Evolutionary conservation across 2,797 vertebrate genomes (phyloP).

Genomic region (Chiloscyllium punctatum): DNA sequence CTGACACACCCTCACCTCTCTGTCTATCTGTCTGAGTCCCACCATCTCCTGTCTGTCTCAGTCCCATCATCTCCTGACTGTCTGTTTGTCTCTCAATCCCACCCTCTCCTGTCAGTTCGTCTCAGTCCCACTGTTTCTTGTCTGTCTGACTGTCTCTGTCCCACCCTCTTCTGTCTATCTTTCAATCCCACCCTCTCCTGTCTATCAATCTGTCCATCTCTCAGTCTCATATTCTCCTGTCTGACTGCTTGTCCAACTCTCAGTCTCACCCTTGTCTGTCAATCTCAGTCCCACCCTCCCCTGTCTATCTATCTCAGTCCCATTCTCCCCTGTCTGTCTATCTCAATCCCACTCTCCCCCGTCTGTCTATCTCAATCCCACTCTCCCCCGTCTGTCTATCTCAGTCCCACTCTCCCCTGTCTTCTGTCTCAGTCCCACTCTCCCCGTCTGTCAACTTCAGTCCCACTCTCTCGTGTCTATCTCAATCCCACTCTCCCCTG

Average conservation of each 20-base stretch:
- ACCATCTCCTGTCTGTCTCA: neutral
- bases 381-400: neutral
- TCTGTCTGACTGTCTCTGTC: neutral
- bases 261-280: neutral
- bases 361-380: neutral
- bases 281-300: no score
- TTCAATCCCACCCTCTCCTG: neutral
- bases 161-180: no score
- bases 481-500: no score
- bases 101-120: neutral
- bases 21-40: no score
- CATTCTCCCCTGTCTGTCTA: no score
- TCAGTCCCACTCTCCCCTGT: neutral
- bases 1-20: neutral
- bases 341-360: neutral
- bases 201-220: no score
- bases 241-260: neutral
- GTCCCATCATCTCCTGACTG: neutral
- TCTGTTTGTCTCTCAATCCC: neutral
- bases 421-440: no score
- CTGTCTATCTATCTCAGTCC: no score
- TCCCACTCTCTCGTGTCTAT: no score
- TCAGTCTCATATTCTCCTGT: neutral
- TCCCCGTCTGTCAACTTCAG: no score
- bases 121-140: neutral